A percentile compares a stretch with the other conserved stretches of the same genome.
These are phyloP conservation scores for Heteronetta atricapilla DNA, from an alignment of 2,113 vertebrate genomes.

Conservation along the genomic window DNA sequence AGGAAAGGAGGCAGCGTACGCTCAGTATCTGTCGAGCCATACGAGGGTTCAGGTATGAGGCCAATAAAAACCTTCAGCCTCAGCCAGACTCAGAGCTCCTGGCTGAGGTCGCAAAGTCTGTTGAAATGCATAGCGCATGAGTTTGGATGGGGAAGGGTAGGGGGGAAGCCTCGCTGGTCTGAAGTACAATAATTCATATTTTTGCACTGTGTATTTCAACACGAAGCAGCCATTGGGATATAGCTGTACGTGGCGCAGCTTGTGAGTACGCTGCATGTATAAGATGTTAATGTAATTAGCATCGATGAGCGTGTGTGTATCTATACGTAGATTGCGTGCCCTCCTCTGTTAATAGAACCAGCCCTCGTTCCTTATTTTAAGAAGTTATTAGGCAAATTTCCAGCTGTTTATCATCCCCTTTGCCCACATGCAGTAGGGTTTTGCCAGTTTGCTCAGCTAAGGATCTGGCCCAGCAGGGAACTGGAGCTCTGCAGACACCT, in stretches of 20 bases:
- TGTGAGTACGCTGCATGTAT: fast-evolving
- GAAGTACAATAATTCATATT: neutral
- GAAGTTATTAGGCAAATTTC: neutral
- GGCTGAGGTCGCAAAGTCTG: neutral
- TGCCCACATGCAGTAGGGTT: neutral
- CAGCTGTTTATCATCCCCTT: neutral
- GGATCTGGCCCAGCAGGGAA: neutral
- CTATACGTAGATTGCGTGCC: neutral
- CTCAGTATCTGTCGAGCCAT: neutral
- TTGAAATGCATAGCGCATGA: neutral
- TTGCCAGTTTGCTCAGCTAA: neutral
- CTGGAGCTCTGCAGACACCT: neutral
- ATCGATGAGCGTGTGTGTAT: neutral
- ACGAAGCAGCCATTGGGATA: neutral
- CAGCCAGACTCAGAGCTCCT: neutral
- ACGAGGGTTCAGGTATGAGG: slow-evolving; percentile 33
- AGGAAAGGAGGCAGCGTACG: neutral
- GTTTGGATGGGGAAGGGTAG: neutral
- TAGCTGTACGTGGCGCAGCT: neutral
- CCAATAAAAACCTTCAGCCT: neutral
- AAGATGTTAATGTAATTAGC: neutral
- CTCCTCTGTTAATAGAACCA: neutral
- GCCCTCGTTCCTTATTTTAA: neutral
- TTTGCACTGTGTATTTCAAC: neutral
- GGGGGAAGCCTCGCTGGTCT: fast-evolving